Base-by-base conservation (phyloP, 2,797 vertebrate species). In the Myotis findleyi region DNA sequence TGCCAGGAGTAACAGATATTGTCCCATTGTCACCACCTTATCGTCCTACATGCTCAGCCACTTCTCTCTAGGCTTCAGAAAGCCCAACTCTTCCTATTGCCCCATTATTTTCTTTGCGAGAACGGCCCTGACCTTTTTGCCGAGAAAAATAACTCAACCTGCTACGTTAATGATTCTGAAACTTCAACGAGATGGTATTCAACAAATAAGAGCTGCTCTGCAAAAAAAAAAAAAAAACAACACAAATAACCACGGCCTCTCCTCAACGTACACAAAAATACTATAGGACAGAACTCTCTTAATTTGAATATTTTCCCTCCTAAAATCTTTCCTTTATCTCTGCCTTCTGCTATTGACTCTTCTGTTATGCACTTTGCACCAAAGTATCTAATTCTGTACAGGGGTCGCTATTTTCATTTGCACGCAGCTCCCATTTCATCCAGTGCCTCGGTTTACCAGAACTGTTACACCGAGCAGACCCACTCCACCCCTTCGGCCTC, bases 31-130 rank as follows among this genome's bases (percentile, higher is more conserved):
- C 66, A 75, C 25, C 13, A 51, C 59, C 41, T 75, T 51, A 69
- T 5, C 33, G 38, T 51, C 25, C 30, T 51, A 51, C 18, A 71
- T 36, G 41, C 53, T 72, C 38, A 85, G 71, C 16, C 21, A 53
- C 33, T 83, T 77, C 69, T 91, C 27, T 86, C 47, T 6, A 10
- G 66, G 17, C 6, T 72, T 73, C 77, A 73, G 51, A 66, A 23
- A 59, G 8, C 69, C 59, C 47, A 53, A 13, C 33, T 76, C 57
- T 88, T 71, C 53, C 85, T 38, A 55, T 27, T 33, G 44, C 23
- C 18, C 77, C 77, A 21, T 88, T 90, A 62, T 66, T 89, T 95
- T 83, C 72, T 89, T 86, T 44, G 21, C 2, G 6, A 82, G 57
- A 90, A 81, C 30, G 1, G 44, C 7, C 4, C 5, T 1, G 4